These are phyloP conservation scores for Andrena bucephala DNA, from an alignment of 2,888 invertebrate species.

Conservation along the genomic window DNA sequence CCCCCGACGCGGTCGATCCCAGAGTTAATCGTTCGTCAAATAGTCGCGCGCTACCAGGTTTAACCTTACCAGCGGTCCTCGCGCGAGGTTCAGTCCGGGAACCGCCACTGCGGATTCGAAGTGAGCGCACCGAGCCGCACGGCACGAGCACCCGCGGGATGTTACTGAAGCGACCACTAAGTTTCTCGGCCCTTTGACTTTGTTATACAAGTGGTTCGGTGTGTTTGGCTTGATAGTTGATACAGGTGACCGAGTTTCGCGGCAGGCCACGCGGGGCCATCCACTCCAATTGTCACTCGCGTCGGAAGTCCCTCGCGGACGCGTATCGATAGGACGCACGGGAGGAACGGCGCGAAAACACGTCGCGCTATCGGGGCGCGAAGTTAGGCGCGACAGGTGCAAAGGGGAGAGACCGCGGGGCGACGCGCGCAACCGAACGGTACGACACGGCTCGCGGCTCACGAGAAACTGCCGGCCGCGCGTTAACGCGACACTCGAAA, in stretches of 20 bases:
- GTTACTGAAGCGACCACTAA: too few species aligned
- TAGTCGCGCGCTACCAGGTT: neutral
- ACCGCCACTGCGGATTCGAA: neutral
- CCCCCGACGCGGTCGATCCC: too few species aligned
- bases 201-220: too few species aligned
- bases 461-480: constrained; percentile 79
- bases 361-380: constrained; percentile 10
- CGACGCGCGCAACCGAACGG: constrained; percentile 42
- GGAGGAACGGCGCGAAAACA: constrained; percentile 27
- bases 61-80: too few species aligned
- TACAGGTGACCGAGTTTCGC: too few species aligned
- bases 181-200: too few species aligned
- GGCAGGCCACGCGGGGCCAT: neutral
- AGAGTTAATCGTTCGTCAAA: neutral
- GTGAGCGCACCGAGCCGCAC: neutral
- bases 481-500: constrained; percentile 64
- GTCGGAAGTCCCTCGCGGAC: neutral
- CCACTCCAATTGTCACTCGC: neutral
- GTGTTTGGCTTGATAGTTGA: neutral
- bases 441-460: constrained; percentile 78
- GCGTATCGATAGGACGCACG: neutral
- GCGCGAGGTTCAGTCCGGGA: too few species aligned
- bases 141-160: too few species aligned
- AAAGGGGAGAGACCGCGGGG: constrained; percentile 7
- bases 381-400: constrained; percentile 65